Evolutionary conservation across 2,113 vertebrate genomes (phyloP), one percentile per base, ranked within the genome.

Genomic region (Zosterops japonicus): DNA sequence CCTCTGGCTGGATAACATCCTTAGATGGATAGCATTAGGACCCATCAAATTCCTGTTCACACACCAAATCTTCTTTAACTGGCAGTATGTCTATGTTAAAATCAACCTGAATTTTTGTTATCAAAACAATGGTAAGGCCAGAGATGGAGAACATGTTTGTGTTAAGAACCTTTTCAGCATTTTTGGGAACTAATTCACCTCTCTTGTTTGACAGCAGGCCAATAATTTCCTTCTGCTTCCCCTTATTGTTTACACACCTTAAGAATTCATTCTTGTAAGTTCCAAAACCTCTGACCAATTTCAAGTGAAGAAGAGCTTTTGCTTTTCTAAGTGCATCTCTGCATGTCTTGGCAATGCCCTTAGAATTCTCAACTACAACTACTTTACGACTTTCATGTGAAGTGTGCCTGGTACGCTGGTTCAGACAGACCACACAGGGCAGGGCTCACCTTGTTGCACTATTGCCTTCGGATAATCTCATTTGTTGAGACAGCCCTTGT

Each of bases 81-180:
- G 47, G 33, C 0, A 0, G 41, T 28, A 15, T 4, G 1, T 41
- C 31, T 77, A 24, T 67, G 24, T 72, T 44, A 44, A 44, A 44
- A 35, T 33, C 23, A 39, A 18, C 24, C 11, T 24, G 9, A 14
- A 50, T 31, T 87, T 50, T 56, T 72, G 3, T 29, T 49, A 18
- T 14, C 27, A 59, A 64, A 29, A 29, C 12, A 52, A 23, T 12
- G 28, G 8, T 59, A 47, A 47, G 42, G 25, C 36, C 25, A 53
- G n/a, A 35, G 11, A 13, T 21, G 14, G n/a, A 53, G 21, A 27
- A 68, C 42, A 3, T n/a, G 13, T 24, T 42, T 42, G 4, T n/a
- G 14, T 21, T 42, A 19, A 55, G 19, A 67, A 61, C 8, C 6
- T 78, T 79, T 89, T 44, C 59, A 49, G 8, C 6, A 19, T 20